Evolutionary conservation across 1,140 invertebrate species (phyloP), one percentile per base, ranked within the genome.

Genomic region (Diplogasteroides magnus): DNA sequence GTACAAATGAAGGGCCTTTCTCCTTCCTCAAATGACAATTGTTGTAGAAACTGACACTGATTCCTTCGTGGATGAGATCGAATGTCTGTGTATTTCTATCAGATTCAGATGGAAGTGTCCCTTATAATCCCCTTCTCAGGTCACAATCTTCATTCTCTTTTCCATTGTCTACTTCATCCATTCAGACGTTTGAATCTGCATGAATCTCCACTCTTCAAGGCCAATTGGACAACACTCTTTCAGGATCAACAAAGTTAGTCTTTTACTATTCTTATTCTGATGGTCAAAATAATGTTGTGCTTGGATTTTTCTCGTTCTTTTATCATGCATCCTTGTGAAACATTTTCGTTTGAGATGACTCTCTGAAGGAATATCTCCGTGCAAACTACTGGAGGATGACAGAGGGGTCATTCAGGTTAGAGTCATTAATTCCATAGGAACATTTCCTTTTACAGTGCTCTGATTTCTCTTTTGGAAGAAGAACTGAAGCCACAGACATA

Each of bases 181-280:
- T n/a, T n/a, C n/a, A n/a, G n/a, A n/a, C n/a, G n/a, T n/a, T 68
- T 68, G 59, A 31, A 64, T 63, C 66, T 68, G 14, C 66, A 68
- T 6, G 66, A 64, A 6, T n/a, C 25, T 3, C 61, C 1, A 31
- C n/a, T 26, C 13, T 68, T 65, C 57, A 68, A 61, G 31, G 28
- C 62, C 19, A 68, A 68, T 31, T 55, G 48, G n/a, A 55, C 66
- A 3, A 63, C 48, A 27, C 57, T 68, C 57, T 68, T 28, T 29
- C 25, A 64, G n/a, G n/a, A 14, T 13, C 15, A n/a, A 14, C 62
- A 11, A 48, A 6, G 37, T 48, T 48, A 11, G 6, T 6, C 19
- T 11, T 48, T 19, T 48, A 48, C 19, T 19, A 48, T 6, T 48
- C 37, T 48, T 19, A 48, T 19, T 48, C 37, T 11, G n/a, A n/a